These are phyloP conservation scores for Phyllostomus hastatus DNA, from an alignment of 2,113 vertebrate species.

Conservation along the genomic window DNA sequence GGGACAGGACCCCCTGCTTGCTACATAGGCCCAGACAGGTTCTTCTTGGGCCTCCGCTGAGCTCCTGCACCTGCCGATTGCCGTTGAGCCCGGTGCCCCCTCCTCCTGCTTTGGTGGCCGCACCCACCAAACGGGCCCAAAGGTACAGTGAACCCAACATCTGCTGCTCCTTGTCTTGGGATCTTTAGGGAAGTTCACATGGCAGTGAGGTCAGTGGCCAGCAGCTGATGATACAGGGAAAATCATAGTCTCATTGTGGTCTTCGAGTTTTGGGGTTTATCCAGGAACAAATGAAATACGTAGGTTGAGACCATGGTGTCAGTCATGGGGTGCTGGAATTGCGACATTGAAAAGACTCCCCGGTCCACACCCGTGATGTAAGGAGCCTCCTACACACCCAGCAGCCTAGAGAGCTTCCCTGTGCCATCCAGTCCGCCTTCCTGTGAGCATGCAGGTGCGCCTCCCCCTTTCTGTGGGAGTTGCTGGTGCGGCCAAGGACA, in stretches of 20 bases:
- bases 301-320: not conserved
- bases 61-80: not conserved
- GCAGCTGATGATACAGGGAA: not conserved
- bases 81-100: fast-evolving
- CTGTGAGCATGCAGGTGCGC: not conserved
- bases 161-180: not conserved
- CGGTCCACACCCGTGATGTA: not conserved
- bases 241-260: not conserved
- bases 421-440: not conserved
- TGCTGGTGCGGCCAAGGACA: not conserved
- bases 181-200: not conserved
- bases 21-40: not conserved
- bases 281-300: not conserved
- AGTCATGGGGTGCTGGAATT: not conserved
- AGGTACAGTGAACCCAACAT: not conserved
- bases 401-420: not conserved
- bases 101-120: not conserved
- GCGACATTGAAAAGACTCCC: not conserved
- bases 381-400: not conserved
- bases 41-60: not conserved
- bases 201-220: not conserved
- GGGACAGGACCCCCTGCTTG: not conserved
- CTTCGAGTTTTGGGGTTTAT: not conserved
- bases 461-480: not conserved
- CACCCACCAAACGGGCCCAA: not conserved